Percentiles rank a stretch among this genome's conserved stretches.
These are phyloP conservation scores for Trachemys scripta DNA, from an alignment of 2,113 vertebrate species.

Conservation along the genomic window DNA sequence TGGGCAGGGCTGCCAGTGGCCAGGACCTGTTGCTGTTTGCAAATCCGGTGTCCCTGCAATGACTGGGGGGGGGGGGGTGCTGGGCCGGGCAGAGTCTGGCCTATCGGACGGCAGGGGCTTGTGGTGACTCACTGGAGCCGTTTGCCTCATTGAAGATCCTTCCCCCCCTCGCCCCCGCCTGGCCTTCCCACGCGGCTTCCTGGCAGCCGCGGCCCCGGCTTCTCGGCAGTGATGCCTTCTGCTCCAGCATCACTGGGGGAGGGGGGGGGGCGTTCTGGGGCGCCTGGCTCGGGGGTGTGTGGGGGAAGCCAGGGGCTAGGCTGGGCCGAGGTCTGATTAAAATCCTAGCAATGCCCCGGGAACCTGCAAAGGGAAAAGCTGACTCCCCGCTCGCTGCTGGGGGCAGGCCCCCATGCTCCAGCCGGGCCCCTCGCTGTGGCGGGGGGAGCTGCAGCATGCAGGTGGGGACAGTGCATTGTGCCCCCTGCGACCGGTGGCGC, in stretches of 20 bases:
- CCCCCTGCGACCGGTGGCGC: too few relatives aligned
- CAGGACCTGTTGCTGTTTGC: too few relatives aligned
- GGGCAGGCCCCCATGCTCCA: too few relatives aligned
- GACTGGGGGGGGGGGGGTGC: rapidly evolving
- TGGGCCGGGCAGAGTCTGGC: neutral
- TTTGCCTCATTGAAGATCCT: neutral
- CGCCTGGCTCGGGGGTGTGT: neutral
- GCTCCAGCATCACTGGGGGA: neutral
- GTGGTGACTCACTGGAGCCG: neutral
- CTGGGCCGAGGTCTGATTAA: too few relatives aligned
- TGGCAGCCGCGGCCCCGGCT: neutral
- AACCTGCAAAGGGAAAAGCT: neutral
- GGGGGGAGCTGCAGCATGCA: neutral
- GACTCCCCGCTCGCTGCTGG: too few relatives aligned
- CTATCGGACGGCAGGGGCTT: neutral
- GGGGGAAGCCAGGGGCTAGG: neutral
- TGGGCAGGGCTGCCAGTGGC: neutral
- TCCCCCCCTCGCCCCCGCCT: neutral
- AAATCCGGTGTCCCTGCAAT: neutral
- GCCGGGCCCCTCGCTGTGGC: neutral
- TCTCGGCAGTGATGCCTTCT: neutral
- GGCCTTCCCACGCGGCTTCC: neutral
- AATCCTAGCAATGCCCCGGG: too few relatives aligned
- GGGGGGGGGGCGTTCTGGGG: too few relatives aligned
- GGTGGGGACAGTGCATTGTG: neutral